Base-by-base conservation (phyloP, 2,797 vertebrate species). In the Microctenopoma stevenorrisi region DNA sequence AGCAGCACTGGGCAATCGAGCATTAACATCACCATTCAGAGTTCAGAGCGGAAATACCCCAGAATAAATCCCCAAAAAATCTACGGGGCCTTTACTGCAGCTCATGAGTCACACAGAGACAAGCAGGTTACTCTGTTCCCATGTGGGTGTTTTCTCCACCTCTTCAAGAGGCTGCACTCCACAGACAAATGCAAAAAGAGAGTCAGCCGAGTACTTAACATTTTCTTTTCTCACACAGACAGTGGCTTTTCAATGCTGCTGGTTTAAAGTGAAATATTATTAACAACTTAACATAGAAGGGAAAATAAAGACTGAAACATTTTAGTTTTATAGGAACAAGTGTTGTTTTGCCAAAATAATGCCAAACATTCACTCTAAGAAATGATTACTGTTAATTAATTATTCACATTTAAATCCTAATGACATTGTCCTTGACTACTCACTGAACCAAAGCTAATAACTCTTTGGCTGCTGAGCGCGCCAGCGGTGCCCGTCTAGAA, bases 341-440 rank as follows among this genome's bases (percentile, higher is more conserved):
- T 33, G 30, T 33, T 33, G 30, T 33, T 33, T 33, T 35, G 33
- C 33, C 33, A 2, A 35, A 8, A 35, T 8, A 35, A 35, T 35
- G 7, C 42, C 14, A 11, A 28, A 57, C 22, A 15, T 42, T 15
- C 0, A 42, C 40, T 4, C 10, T 12, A 7, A 52, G 3, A 55
- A 13, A 33, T 38, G 2, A 22, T 22, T 22, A 22, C 22, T 22
- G 22, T 22, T 22, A 22, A 22, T 22, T 22, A 22, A 22, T 68
- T 25, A 61, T 74, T 79, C 64, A 47, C 60, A 74, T 70, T 78
- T 46, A 72, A 57, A 74, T 71, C 65, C 47, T 53, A 26, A 71
- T 28, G 37, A 43, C 44, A 35, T 18, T 40, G 81, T 75, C 85
- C 82, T 84, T 82, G 74, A 78, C 51, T 11, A 37, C 61, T 79